phyloP scores from a whole-genome alignment of 2,797 vertebrate genomes.

The Helostoma temminkii region DNA sequence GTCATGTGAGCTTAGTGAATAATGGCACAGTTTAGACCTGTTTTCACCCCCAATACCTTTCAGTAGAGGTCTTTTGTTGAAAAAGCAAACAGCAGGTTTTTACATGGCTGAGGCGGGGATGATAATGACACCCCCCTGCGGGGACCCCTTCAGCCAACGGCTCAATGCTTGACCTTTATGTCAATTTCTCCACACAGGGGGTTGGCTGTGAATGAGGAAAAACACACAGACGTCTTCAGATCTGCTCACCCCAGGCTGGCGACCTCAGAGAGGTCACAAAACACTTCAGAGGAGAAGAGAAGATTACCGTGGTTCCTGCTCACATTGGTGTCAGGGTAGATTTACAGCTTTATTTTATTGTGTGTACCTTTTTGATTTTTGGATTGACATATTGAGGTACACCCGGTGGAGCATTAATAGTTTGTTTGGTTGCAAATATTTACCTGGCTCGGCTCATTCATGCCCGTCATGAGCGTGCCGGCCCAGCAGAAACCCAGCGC shows the following conservation, averaged over 20 bases:
- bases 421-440: conserved; percentile 32
- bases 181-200: conserved; percentile 77
- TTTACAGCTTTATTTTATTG: conserved; percentile 4
- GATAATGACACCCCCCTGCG: conserved; percentile 62
- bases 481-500: conserved; percentile 92
- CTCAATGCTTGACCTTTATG: conserved; percentile 64
- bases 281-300: conserved; percentile 39
- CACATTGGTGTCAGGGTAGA: conserved; percentile 25
- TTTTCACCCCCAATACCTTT: conserved; percentile 70
- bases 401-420: conserved; percentile 11
- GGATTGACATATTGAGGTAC: conserved; percentile 10
- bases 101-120: conserved; percentile 59
- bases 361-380: conserved; percentile 14
- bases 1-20: conserved; percentile 66
- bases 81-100: conserved; percentile 76
- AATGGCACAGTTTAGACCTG: conserved; percentile 51
- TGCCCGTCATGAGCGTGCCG: conserved; percentile 95
- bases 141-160: conserved; percentile 57
- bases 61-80: conserved; percentile 75
- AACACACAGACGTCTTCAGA: conserved; percentile 63
- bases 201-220: conserved; percentile 73
- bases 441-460: conserved; percentile 65
- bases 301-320: conserved; percentile 28
- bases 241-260: conserved; percentile 49
- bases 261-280: conserved; percentile 48